Evolutionary conservation across 2,888 invertebrate genomes (phyloP), one percentile per base, ranked within the genome.

Genomic region (Sesia apiformis): DNA sequence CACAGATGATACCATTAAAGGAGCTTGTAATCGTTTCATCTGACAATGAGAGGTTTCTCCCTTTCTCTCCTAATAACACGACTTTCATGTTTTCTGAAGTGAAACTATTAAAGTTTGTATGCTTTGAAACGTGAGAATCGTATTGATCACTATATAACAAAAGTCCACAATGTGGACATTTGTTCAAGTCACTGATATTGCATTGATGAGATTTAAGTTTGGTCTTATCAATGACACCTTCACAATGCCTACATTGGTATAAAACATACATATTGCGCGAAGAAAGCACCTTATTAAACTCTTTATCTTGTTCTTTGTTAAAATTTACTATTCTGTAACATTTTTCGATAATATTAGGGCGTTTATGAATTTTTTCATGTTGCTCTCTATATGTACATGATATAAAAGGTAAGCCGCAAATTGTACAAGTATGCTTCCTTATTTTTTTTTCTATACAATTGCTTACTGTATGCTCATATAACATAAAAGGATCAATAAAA

Each of bases 211-310:
- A 51, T 6, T 55, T 54, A 49, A 63, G 62, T 39, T 62, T 59
- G 51, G 56, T 64, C 59, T 71, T 75, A 57, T 81, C 75, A 49
- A 81, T 65, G 49, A 76, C 57, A 1, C 64, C 72, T 52, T 70
- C 62, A 57, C 85, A 85, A 53, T 67, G 74, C 67, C 84, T 76
- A 63, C 85, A 85, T 64, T 78, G 73, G 60, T 78, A 79, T 51
- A 85, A 60, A 54, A 76, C 61, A 60, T 74, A 81, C 50, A 62
- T 58, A 55, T 67, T 63, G 50, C 54, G 58, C 51, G 61, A 56
- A 52, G 62, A 58, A 55, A 82, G 65, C 38, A 62, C 58, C 49
- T 66, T 61, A 63, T 75, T 78, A 40, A 64, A 61, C 40, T 53
- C 51, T 58, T 65, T 63, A 58, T 84, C 74, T 52, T 70, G 63